These are phyloP conservation scores for Druon quercuslanigerum DNA, from an alignment of 1,140 invertebrate species.

Conservation along the genomic window DNA sequence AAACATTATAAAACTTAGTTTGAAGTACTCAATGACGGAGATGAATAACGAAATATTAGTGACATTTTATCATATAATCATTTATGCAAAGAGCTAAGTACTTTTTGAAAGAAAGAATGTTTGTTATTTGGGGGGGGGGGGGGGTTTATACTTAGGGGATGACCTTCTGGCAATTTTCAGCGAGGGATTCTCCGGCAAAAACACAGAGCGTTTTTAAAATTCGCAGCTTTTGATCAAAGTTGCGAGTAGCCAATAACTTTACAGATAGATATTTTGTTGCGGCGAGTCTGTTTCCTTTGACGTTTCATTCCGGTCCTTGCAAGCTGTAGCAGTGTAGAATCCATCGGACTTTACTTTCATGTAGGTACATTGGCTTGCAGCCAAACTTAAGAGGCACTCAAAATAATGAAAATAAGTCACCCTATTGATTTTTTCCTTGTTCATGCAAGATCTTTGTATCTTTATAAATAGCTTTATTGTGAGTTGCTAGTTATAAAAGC, in stretches of 20 bases:
- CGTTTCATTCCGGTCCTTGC: conserved; percentile 28
- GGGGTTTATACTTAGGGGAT: too few relatives aligned
- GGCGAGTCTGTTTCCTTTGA: conserved; percentile 38
- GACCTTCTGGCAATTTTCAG: too few relatives aligned
- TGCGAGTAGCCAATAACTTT: conserved; percentile 11
- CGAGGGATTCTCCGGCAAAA: too few relatives aligned
- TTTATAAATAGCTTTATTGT: too few relatives aligned
- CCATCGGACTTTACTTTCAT: conserved; percentile 45
- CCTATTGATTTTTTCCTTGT: conserved; percentile 52
- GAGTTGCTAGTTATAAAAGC: too few relatives aligned
- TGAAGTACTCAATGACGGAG: too few relatives aligned
- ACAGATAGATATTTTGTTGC: not conserved
- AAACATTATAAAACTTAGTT: too few relatives aligned
- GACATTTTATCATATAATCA: too few relatives aligned
- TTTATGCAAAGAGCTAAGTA: too few relatives aligned
- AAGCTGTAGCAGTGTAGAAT: conserved; percentile 1
- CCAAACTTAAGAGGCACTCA: conserved; percentile 59
- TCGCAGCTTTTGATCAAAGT: not conserved
- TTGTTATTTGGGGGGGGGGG: too few relatives aligned
- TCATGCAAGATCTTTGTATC: not conserved
- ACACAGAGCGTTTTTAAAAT: not conserved
- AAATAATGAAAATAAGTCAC: conserved; percentile 59
- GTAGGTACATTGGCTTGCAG: conserved; percentile 46
- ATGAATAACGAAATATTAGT: too few relatives aligned
- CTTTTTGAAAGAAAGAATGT: too few relatives aligned